Conservation (phyloP, 2,888 invertebrate genomes). For the Synergus umbraculus region DNA sequence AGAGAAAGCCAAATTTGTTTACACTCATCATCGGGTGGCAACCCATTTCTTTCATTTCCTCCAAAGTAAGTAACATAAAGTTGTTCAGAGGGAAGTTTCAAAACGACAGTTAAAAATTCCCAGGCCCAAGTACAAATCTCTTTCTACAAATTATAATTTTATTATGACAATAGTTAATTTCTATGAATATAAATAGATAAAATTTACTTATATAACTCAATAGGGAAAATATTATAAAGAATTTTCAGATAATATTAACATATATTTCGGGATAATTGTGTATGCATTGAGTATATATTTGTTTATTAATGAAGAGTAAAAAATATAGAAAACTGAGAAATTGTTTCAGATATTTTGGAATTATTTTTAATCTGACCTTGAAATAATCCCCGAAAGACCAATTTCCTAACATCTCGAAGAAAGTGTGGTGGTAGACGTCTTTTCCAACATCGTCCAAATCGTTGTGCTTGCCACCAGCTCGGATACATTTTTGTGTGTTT, state of each 20-base stretch:
- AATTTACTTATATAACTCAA: not conserved
- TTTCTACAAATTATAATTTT: constrained; percentile 78
- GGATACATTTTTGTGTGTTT: constrained; percentile 99
- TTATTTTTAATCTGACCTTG: constrained; percentile 80
- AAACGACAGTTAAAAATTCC: constrained; percentile 92
- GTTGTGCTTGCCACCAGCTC: constrained; percentile 99
- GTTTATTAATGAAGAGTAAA: not conserved
- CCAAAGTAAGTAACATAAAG: constrained; percentile 99
- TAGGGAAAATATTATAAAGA: not conserved
- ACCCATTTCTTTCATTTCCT: constrained; percentile 88
- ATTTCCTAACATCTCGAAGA: constrained; percentile 99
- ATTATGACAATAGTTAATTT: not conserved
- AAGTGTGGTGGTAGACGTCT: constrained; percentile 99
- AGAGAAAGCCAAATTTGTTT: constrained; percentile 86
- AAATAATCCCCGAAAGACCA: constrained; percentile 99
- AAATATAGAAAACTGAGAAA: not conserved
- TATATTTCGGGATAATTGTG: not conserved
- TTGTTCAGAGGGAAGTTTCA: constrained; percentile 89
- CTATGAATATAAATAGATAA: not conserved
- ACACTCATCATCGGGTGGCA: constrained; percentile 96
- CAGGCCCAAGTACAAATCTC: constrained; percentile 99
- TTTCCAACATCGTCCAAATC: constrained; percentile 99
- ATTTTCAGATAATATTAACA: not conserved
- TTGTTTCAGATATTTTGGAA: constrained; percentile 1
- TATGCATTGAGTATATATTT: not conserved